Conservation (phyloP, 2,888 invertebrate species). For the Chloroclystis v-ata region DNA sequence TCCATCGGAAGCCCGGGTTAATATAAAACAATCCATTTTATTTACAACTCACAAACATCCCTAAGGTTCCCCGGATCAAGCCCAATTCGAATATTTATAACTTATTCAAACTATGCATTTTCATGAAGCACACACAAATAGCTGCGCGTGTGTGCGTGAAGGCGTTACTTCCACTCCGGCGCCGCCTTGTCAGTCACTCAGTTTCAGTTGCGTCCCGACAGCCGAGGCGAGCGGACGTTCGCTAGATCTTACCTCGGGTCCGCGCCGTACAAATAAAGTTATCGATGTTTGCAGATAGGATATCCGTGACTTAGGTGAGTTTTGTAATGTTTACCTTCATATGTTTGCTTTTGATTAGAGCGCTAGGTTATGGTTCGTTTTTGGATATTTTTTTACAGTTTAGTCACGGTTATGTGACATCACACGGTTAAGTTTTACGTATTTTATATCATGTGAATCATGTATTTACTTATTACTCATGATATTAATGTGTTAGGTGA, state of each 20-base stretch:
- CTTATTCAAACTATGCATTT: conserved; percentile 49
- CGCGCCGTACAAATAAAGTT: conserved; percentile 63
- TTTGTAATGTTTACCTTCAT: conserved; percentile 48
- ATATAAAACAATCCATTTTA: conserved; percentile 20
- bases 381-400: conserved; percentile 27
- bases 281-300: conserved; percentile 63
- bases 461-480: conserved; percentile 30
- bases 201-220: conserved; percentile 51
- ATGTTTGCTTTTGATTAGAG: conserved; percentile 56
- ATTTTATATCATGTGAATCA: conserved; percentile 32
- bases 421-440: conserved; percentile 29
- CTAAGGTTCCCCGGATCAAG: conserved; percentile 24
- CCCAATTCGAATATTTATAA: conserved; percentile 26
- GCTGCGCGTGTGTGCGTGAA: conserved; percentile 47
- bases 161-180: conserved; percentile 60
- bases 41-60: conserved; percentile 13
- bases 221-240: conserved; percentile 46
- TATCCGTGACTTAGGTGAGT: conserved; percentile 59
- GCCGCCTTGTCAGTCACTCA: conserved; percentile 47
- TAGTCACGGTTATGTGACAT: conserved; percentile 38
- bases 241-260: conserved; percentile 37
- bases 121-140: conserved; percentile 55
- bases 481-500: conserved; percentile 24
- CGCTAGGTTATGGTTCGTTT: conserved; percentile 37
- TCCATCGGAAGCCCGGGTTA: conserved; percentile 24